A percentile compares a stretch with the other conserved stretches of the same genome.
Evolutionary conservation across 2,888 invertebrate species (phyloP).

Genomic region (Morinoia aosen): DNA sequence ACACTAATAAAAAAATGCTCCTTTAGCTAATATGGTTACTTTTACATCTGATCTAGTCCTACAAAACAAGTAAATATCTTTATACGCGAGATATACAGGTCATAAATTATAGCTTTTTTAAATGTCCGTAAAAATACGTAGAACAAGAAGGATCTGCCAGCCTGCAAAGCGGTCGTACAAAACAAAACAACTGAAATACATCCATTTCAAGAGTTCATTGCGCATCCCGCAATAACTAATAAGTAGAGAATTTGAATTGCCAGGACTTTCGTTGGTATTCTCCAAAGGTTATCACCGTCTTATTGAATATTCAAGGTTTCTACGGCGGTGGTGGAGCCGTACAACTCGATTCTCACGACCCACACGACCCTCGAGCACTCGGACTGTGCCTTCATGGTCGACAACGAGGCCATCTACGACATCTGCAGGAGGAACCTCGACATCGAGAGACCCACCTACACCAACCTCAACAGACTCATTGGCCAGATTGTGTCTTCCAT

Average conservation of each 20-base stretch:
- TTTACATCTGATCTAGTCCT: no score
- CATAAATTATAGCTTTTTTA: no score
- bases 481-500: slow-evolving; percentile 73
- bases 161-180: no score
- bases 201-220: neutral
- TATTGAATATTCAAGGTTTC: slow-evolving; percentile 55
- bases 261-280: neutral
- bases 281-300: neutral
- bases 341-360: slow-evolving; percentile 91
- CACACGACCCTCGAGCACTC: slow-evolving; percentile 83
- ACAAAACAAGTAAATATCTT: no score
- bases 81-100: no score
- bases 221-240: neutral
- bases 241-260: neutral
- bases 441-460: slow-evolving; percentile 85
- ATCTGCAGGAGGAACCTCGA: slow-evolving; percentile 83
- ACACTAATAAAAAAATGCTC: no score
- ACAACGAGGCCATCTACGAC: slow-evolving; percentile 76
- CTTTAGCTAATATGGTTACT: no score
- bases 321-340: slow-evolving; percentile 94
- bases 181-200: neutral
- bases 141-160: no score
- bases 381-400: slow-evolving; percentile 82
- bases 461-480: slow-evolving; percentile 81
- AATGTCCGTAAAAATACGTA: no score